Conservation (phyloP, 2,888 invertebrate species). For the Acheta domesticus region DNA sequence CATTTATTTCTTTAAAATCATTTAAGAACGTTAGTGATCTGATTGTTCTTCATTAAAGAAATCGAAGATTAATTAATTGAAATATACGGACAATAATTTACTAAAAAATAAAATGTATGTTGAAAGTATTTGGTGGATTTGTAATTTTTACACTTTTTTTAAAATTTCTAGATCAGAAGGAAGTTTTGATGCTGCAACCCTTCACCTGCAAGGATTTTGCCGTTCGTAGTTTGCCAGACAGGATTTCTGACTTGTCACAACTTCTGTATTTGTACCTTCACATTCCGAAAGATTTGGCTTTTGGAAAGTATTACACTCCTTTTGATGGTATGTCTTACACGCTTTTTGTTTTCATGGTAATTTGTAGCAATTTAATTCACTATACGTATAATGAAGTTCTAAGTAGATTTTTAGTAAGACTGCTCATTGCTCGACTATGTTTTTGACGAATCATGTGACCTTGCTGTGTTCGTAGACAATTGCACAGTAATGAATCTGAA, state of each 20-base stretch:
- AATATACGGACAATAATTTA: background rate
- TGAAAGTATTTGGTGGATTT: background rate
- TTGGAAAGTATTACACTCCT: slow-evolving; percentile 87
- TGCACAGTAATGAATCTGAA: too few species aligned
- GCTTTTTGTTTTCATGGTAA: too few species aligned
- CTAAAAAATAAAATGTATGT: background rate
- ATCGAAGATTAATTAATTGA: too few species aligned
- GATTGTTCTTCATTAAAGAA: too few species aligned
- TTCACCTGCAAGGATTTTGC: slow-evolving; percentile 91
- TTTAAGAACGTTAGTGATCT: too few species aligned
- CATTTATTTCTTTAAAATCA: too few species aligned
- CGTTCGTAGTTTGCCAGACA: slow-evolving; percentile 85
- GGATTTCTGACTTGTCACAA: slow-evolving; percentile 82
- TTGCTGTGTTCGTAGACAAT: too few species aligned
- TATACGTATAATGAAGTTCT: too few species aligned
- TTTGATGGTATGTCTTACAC: slow-evolving; percentile 45
- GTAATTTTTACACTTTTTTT: slow-evolving; percentile 18
- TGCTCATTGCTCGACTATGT: too few species aligned
- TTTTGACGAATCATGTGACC: too few species aligned
- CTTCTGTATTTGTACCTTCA: slow-evolving; percentile 82
- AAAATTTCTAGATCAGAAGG: slow-evolving; percentile 53
- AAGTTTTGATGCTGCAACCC: slow-evolving; percentile 85
- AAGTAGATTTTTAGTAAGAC: too few species aligned
- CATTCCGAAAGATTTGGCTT: slow-evolving; percentile 79
- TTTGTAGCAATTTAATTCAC: too few species aligned